Conservation (phyloP, 92 coral and sea anemone species). For the Zoanthus solanderi region DNA sequence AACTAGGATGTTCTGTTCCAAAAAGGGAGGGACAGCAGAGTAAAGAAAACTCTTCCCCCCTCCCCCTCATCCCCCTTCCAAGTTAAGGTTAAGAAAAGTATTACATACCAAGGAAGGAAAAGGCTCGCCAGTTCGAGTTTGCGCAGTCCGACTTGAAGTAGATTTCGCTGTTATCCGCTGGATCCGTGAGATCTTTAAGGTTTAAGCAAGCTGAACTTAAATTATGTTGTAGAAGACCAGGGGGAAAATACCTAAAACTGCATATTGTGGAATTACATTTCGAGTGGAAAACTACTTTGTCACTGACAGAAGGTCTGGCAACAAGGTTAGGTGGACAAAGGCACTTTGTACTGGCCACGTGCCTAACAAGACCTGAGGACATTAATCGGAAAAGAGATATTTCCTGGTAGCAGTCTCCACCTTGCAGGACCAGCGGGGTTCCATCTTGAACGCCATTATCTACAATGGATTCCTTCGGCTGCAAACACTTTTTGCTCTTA, state of each 20-base stretch:
- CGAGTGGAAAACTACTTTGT: not conserved
- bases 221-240: not conserved
- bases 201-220: constrained; percentile 3
- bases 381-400: constrained; percentile 8
- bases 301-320: not conserved
- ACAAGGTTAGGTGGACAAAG: not conserved
- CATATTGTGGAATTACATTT: not conserved
- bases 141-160: not conserved
- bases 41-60: too few species aligned
- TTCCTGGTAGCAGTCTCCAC: constrained; percentile 32
- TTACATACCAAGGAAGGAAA: constrained; percentile 14
- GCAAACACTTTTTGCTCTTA: constrained; percentile 30
- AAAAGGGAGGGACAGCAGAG: too few species aligned
- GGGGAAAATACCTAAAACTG: not conserved
- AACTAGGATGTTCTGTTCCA: too few species aligned
- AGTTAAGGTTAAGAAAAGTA: not conserved
- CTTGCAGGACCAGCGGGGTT: constrained; percentile 8
- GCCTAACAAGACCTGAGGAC: constrained; percentile 27
- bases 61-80: too few species aligned
- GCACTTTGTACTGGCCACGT: constrained; percentile 35
- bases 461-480: not conserved
- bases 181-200: not conserved
- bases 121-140: not conserved
- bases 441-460: not conserved
- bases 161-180: not conserved